These are phyloP conservation scores for Hymenochirus boettgeri DNA, from an alignment of 2,113 vertebrate species.

Conservation along the genomic window DNA sequence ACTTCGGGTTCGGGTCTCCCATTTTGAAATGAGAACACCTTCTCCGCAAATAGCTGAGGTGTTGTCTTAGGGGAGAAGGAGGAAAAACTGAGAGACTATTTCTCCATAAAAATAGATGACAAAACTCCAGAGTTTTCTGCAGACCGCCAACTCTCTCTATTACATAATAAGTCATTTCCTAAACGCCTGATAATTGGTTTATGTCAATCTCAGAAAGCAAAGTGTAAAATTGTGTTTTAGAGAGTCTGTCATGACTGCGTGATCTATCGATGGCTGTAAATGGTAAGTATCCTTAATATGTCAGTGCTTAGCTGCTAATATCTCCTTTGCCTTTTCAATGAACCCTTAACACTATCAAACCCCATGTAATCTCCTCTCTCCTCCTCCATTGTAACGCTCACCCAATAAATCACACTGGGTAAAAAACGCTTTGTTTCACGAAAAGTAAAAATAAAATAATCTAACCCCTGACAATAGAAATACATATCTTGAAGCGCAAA, in stretches of 20 bases:
- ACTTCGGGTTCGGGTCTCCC: no score
- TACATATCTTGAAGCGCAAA: no score
- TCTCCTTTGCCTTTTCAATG: no score
- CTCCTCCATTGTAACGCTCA: no score
- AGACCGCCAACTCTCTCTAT: background rate
- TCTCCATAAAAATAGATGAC: background rate
- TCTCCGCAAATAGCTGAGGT: background rate
- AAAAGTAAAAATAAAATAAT: no score
- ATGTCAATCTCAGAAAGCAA: background rate
- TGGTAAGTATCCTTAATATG: background rate
- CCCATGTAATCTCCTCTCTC: no score
- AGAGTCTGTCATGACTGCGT: background rate
- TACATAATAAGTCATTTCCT: constrained; percentile 20
- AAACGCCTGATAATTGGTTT: constrained; percentile 17
- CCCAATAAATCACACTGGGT: no score
- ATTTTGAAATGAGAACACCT: background rate
- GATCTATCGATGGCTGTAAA: background rate
- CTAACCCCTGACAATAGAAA: no score
- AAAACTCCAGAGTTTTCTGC: background rate
- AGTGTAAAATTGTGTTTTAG: background rate
- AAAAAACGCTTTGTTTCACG: no score
- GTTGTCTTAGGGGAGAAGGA: background rate
- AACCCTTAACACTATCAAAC: no score
- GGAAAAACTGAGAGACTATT: background rate
- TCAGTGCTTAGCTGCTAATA: no score